A percentile compares a stretch with the other conserved stretches of the same genome.
phyloP scores from a whole-genome alignment of 2,888 invertebrate genomes.

The Oscheius sp. region DNA sequence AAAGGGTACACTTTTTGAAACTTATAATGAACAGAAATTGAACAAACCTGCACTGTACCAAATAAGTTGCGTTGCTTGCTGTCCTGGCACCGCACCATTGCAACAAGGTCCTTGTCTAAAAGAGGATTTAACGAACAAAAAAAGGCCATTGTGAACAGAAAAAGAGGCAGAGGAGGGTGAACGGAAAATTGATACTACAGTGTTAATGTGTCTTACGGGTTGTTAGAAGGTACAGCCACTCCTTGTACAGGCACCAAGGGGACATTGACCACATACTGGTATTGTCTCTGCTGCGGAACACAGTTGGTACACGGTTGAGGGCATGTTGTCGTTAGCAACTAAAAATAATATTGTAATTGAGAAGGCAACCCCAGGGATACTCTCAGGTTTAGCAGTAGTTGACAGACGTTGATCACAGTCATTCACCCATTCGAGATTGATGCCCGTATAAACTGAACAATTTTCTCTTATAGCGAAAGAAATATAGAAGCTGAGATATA shows the following conservation, averaged over 20 bases:
- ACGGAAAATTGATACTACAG: not conserved
- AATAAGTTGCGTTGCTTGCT: constrained; percentile 15
- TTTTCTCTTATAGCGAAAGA: not conserved
- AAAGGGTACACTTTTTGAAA: too few species aligned
- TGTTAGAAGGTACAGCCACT: constrained; percentile 35
- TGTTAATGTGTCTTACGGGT: constrained; percentile 17
- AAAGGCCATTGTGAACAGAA: not conserved
- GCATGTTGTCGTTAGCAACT: constrained; percentile 48
- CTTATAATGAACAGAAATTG: not conserved
- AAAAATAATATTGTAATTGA: constrained; percentile 25
- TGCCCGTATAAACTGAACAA: not conserved
- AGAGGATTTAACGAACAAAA: not conserved
- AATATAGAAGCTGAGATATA: not conserved
- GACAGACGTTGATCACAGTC: constrained; percentile 32
- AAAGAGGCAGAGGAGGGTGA: not conserved
- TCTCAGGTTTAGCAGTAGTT: constrained; percentile 32
- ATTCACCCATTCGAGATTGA: constrained; percentile 22
- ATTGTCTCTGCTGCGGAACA: constrained; percentile 40
- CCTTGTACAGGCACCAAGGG: constrained; percentile 37
- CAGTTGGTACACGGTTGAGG: constrained; percentile 50
- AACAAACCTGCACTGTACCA: constrained; percentile 12
- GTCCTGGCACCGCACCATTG: not conserved
- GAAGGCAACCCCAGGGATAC: not conserved
- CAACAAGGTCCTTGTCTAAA: constrained; percentile 33
- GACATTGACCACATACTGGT: constrained; percentile 51